Evolutionary conservation across 2,888 invertebrate genomes (phyloP), one percentile per base, ranked within the genome.

Genomic region (Epirrhoe alternata): DNA sequence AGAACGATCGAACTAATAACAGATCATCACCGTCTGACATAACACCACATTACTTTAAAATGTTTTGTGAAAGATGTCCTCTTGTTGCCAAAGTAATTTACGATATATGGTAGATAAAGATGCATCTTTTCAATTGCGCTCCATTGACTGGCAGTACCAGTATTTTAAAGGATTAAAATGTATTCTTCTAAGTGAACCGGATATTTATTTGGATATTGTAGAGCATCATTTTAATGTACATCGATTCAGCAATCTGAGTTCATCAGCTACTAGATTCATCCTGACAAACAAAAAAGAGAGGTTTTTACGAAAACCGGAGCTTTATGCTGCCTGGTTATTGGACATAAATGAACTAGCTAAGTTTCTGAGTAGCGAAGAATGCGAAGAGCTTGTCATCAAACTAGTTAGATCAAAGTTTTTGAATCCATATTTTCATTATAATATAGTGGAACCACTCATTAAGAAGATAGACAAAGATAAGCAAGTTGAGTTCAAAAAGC

Each of bases 331-430:
- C 1, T 78, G 76, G 69, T 61, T 88, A 6, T 74, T 89, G 7
- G 70, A 88, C 66, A 74, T 80, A 7, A 75, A 79, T 10, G 79
- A 84, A 0, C 53, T 87, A 42, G 86, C 86, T 2, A 67, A 69
- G 55, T 76, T 72, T 54, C 76, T 89, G 12, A 79, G 58, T 12
- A 68, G 66, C 35, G 77, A 81, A 1, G 86, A 89, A 69, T 82
- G 82, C 30, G 84, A 85, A 71, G 75, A 84, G 4, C 64, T 86
- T 0, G 71, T 86, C 1, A 8, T 84, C 0, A 77, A 73, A 60
- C 57, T 88, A 47, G 87, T 86, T 0, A 72, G 76, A 60, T 85
- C 88, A 6, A 74, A 80, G n/a, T 89, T 81, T 60, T 67, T 89
- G 7, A 38, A 64, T 6, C 16, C 63, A 42, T 82, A 81, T 79